A percentile compares a stretch with the other conserved stretches of the same genome.
phyloP scores from a whole-genome alignment of 2,113 vertebrate genomes.

The Hypanus sabinus region DNA sequence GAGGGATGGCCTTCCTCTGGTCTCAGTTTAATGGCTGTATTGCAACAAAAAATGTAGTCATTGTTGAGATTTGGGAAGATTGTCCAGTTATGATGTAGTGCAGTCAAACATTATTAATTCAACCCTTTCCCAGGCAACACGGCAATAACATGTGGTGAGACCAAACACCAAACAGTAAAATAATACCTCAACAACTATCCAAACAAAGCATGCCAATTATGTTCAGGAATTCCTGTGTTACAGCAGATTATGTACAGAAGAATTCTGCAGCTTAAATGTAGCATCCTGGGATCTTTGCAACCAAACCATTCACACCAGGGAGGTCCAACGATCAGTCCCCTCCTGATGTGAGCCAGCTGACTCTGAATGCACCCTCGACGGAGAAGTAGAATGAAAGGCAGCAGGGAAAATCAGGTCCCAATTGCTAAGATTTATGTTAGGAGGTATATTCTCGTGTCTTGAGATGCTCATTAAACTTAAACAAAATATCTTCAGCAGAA shows the following conservation, averaged over 20 bases:
- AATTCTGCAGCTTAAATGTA: background rate
- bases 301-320: background rate
- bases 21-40: no score
- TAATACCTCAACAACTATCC: background rate
- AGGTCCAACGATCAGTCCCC: background rate
- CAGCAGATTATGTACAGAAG: background rate
- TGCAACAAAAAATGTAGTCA: background rate
- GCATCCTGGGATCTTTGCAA: background rate
- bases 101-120: background rate
- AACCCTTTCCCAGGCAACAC: background rate
- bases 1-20: no score
- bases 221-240: background rate
- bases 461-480: background rate
- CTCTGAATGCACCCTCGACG: no score
- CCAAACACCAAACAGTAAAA: background rate
- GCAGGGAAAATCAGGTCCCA: background rate
- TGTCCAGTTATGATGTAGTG: background rate
- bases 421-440: background rate
- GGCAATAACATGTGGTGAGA: background rate
- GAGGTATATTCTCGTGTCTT: background rate
- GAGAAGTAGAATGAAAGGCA: background rate
- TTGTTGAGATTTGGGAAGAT: background rate
- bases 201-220: background rate
- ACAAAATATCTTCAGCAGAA: background rate
- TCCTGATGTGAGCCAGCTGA: background rate